phyloP scores from a whole-genome alignment of 2,797 vertebrate species.

The Pipistrellus pipistrellus region DNA sequence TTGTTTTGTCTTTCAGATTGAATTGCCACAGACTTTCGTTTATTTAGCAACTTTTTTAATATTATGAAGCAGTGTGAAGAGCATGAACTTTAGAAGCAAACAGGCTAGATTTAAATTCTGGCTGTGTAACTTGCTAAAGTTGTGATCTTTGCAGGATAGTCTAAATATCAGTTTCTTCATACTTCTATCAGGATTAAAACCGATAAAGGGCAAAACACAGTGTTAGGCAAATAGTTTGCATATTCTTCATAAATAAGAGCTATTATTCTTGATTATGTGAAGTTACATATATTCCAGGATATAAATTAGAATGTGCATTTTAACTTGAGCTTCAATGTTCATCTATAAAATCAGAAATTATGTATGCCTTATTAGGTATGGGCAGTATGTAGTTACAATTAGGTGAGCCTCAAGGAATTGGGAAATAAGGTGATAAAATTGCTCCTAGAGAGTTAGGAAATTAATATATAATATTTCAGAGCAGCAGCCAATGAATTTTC shows the following conservation, averaged over 20 bases:
- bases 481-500: neutral
- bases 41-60: conserved; percentile 55
- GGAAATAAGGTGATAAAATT: neutral
- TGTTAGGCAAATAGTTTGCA: neutral
- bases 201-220: neutral
- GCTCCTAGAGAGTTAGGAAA: conserved; percentile 24
- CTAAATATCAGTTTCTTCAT: neutral
- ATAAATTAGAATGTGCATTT: neutral
- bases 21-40: conserved; percentile 53
- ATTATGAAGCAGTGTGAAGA: neutral
- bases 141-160: neutral
- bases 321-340: conserved; percentile 45
- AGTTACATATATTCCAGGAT: neutral
- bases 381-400: neutral
- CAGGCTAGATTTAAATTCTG: neutral
- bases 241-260: neutral
- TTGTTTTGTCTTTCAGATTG: conserved; percentile 44
- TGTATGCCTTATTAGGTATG: neutral
- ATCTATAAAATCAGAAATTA: conserved; percentile 52
- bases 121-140: neutral
- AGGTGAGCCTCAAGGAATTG: neutral
- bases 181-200: neutral
- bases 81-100: conserved; percentile 29
- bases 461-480: neutral
- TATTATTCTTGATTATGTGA: neutral